Evolutionary conservation across 2,113 vertebrate species (phyloP).

Genomic region (Rhabdomys dilectus): DNA sequence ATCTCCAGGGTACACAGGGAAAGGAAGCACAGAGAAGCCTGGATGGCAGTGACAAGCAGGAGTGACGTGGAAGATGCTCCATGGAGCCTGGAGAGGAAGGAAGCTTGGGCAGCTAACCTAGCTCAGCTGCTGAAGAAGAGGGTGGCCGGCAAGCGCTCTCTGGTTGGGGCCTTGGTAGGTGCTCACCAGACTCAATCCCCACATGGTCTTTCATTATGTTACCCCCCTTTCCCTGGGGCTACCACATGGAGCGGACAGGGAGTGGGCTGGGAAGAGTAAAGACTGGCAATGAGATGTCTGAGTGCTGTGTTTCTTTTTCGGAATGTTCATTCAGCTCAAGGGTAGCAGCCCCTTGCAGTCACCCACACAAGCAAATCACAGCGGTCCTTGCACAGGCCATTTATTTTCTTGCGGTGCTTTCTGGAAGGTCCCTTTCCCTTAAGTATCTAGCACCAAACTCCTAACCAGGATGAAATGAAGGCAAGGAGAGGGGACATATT

Average conservation of each 20-base stretch:
- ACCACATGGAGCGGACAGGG: not conserved
- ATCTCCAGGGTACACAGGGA: slow-evolving; percentile 70
- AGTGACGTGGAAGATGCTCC: slow-evolving; percentile 18
- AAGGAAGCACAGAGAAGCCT: slow-evolving; percentile 43
- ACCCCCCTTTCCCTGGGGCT: not conserved
- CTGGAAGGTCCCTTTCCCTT: not conserved
- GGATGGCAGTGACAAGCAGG: slow-evolving; percentile 47
- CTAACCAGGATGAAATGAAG: slow-evolving; percentile 10
- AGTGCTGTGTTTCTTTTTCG: slow-evolving; percentile 38
- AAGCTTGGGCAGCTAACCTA: not conserved
- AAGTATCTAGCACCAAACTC: slow-evolving; percentile 52
- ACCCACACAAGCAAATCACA: not conserved
- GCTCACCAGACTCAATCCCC: not conserved
- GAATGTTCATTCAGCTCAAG: not conserved
- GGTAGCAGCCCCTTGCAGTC: not conserved
- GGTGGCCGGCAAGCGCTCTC: not conserved
- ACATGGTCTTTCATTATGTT: not conserved
- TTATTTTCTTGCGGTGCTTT: slow-evolving; percentile 67
- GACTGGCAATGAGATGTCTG: slow-evolving; percentile 15
- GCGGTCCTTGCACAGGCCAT: slow-evolving; percentile 10
- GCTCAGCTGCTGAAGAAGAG: not conserved
- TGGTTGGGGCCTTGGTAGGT: not conserved
- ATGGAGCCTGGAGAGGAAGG: slow-evolving; percentile 14
- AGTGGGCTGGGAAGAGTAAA: slow-evolving; percentile 73
- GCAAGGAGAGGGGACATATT: not conserved